phyloP scores from a whole-genome alignment of 2,888 invertebrate species.

The Trichogramma dendrolimi region DNA sequence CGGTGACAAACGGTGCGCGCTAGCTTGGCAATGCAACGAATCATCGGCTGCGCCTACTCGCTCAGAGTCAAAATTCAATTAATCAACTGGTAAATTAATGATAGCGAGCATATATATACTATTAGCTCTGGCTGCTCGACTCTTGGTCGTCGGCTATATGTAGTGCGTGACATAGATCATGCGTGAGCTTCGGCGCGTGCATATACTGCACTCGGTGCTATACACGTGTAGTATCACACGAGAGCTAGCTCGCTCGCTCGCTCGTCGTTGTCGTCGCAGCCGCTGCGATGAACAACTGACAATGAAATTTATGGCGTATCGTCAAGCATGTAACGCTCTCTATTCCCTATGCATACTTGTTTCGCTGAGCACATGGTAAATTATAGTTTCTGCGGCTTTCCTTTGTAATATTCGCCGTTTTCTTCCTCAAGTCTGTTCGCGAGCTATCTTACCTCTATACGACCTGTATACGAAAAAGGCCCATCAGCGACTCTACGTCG shows the following conservation, averaged over 20 bases:
- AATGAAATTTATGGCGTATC: conserved; percentile 9
- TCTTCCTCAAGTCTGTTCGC: conserved; percentile 2
- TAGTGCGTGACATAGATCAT: not conserved
- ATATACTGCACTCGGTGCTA: too few relatives aligned
- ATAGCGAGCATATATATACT: not conserved
- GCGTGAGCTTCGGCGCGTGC: not conserved
- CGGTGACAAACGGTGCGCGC: too few relatives aligned
- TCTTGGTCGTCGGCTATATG: too few relatives aligned
- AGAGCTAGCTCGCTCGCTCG: not conserved
- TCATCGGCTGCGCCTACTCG: too few relatives aligned
- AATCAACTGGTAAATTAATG: not conserved
- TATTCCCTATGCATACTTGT: conserved; percentile 18
- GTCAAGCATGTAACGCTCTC: conserved; percentile 11
- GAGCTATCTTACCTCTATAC: not conserved
- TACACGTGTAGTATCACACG: not conserved
- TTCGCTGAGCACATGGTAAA: conserved; percentile 19
- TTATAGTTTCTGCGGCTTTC: conserved; percentile 24
- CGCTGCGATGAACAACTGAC: conserved; percentile 16
- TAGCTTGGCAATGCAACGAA: too few relatives aligned
- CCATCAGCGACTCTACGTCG: conserved; percentile 1
- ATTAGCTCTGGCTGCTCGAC: too few relatives aligned
- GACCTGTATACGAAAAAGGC: too few relatives aligned
- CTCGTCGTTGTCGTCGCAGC: not conserved
- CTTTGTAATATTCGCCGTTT: conserved; percentile 1
- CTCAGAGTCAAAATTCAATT: not conserved